Base-by-base conservation (phyloP, 2,888 invertebrate species). In the Ichneumon xanthorius region DNA sequence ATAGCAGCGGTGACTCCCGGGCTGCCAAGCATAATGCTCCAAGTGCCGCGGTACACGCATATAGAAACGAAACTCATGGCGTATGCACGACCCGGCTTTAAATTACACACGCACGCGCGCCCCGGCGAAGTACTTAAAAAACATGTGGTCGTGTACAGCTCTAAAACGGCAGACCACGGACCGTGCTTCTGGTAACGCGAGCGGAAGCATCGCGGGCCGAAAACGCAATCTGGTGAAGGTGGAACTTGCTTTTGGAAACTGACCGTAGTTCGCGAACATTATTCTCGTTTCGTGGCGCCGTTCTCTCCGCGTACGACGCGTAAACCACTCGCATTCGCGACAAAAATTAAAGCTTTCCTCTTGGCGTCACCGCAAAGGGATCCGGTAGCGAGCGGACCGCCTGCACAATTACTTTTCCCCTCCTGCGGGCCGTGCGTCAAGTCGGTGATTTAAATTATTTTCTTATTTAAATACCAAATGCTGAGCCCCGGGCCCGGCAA, bases 381-480 rank as follows among this genome's bases (percentile, higher is more conserved):
- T 71, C 7, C 61, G 0, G n/a, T 30, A 30, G 0, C 14, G 22
- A 45, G 22, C 40, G 37, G 26, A 40, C 61, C 16, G 65, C n/a
- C 58, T 3, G 61, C 61, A 37, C 40, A 2, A 70, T 68, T 58
- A 37, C 4, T 30, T 33, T 73, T 2, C 22, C 9, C 11, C 45
- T 55, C 53, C 19, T 9, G 26, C 65, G 22, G 7, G 40, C 16
- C 26, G 33, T n/a, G 30, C 40, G 45, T 80, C 58, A 48, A 67
- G n/a, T 19, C 58, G 53, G 55, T 16, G 45, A 48, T 58, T 3
- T 5, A 48, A 68, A 68, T 33, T 22, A 58, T 65, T 68, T 48
- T 68, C 45, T 1, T 61, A 75, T 75, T 75, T 53, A 26, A 61
- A 48, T 70, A 68, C 67, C 37, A 58, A 70, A 68, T 70, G 61